These are phyloP conservation scores for Alentia gelatinosa DNA, from an alignment of 2,888 invertebrate genomes.

Conservation along the genomic window DNA sequence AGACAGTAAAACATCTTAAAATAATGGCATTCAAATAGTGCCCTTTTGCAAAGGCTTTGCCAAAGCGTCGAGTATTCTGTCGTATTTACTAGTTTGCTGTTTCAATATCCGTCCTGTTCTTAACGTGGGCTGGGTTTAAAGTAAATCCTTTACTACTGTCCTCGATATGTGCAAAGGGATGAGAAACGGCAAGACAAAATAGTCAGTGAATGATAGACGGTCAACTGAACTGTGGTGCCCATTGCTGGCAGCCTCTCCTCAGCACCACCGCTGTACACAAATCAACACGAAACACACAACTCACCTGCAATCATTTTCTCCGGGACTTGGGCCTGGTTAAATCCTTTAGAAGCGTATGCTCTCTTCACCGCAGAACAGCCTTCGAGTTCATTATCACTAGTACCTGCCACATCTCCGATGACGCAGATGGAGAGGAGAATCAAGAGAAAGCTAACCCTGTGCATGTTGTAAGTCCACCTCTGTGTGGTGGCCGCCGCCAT, in stretches of 20 bases:
- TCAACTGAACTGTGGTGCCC: too few species aligned
- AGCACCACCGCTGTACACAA: neutral
- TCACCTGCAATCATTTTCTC: conserved; percentile 84
- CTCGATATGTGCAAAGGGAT: too few species aligned
- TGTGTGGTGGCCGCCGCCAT: conserved; percentile 18
- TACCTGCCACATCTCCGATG: neutral
- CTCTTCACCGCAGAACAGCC: conserved; percentile 87
- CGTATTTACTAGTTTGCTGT: too few species aligned
- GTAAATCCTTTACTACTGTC: too few species aligned
- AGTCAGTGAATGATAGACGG: too few species aligned
- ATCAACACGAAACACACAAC: conserved; percentile 62
- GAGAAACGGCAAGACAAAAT: too few species aligned
- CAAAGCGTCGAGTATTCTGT: too few species aligned
- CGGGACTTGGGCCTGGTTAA: conserved; percentile 89
- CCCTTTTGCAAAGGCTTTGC: too few species aligned
- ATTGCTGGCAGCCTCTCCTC: neutral
- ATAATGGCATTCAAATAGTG: too few species aligned
- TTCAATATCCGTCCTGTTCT: too few species aligned
- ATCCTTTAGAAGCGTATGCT: conserved; percentile 89
- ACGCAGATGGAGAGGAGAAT: neutral
- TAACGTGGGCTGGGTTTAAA: too few species aligned
- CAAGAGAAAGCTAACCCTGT: neutral
- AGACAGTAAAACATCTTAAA: too few species aligned
- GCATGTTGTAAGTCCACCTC: neutral
- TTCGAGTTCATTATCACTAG: conserved; percentile 82